Conservation (phyloP, 2,113 vertebrate genomes). For the Chlamydotis undulata region DNA sequence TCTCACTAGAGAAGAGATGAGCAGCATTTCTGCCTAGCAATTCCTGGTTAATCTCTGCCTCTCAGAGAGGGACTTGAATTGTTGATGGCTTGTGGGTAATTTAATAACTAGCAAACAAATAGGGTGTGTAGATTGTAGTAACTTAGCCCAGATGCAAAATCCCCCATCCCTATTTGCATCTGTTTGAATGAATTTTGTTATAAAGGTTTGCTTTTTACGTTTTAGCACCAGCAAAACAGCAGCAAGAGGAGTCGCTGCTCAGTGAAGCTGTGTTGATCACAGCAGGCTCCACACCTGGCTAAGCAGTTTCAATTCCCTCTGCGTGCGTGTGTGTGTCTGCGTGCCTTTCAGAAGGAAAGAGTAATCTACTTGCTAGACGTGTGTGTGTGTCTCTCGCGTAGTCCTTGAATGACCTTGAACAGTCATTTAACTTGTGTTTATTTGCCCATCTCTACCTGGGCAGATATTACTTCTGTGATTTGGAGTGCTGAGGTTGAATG, state of each 20-base stretch:
- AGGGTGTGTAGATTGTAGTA: constrained; percentile 29
- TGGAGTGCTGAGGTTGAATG: constrained; percentile 15
- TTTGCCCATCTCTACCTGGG: constrained; percentile 30
- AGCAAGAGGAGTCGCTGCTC: neutral
- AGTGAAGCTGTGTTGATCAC: constrained; percentile 48
- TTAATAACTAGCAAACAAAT: constrained; percentile 68
- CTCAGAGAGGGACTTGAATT: constrained; percentile 45
- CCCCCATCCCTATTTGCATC: constrained; percentile 52
- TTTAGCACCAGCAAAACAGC: constrained; percentile 21
- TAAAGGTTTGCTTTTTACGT: constrained; percentile 19
- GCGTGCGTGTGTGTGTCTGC: neutral
- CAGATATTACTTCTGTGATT: constrained; percentile 44
- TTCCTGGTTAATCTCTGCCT: constrained; percentile 68
- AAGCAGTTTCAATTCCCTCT: constrained; percentile 45
- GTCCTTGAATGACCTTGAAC: constrained; percentile 59
- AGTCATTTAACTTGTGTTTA: constrained; percentile 41
- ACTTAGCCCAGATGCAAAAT: constrained; percentile 60
- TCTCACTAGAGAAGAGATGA: constrained; percentile 1
- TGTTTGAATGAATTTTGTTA: constrained; percentile 23
- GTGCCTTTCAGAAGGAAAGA: constrained; percentile 48
- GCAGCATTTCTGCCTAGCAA: constrained; percentile 51
- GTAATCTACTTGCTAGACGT: constrained; percentile 18
- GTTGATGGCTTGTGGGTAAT: constrained; percentile 67
- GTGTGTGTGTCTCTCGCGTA: neutral
- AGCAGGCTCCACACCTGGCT: constrained; percentile 69